Conservation (phyloP, 2,797 vertebrate species). For the Microtus agrestis region DNA sequence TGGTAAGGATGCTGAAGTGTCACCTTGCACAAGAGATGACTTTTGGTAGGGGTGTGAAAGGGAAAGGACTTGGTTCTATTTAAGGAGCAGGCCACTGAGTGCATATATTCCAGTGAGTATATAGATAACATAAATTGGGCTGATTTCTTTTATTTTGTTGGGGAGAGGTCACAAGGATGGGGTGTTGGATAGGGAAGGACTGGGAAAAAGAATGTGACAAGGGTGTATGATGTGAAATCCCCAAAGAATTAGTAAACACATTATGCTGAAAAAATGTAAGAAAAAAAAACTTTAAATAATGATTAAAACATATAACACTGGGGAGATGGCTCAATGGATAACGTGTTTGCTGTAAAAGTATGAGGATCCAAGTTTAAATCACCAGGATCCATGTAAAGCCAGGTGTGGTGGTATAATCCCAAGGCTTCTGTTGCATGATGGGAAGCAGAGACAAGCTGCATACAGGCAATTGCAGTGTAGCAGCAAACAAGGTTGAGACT, state of each 20-base stretch:
- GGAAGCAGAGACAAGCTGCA: neutral
- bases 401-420: neutral
- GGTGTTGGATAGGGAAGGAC: neutral
- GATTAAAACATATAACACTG: neutral
- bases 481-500: neutral
- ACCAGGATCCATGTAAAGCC: neutral
- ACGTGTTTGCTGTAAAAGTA: neutral
- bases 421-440: neutral
- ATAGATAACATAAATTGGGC: neutral
- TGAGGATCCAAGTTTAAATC: neutral
- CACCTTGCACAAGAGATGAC: neutral
- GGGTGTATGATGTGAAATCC: neutral
- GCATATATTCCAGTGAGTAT: neutral
- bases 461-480: neutral
- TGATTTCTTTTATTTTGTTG: neutral
- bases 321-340: neutral
- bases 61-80: neutral
- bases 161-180: neutral
- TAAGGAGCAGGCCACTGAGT: neutral
- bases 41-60: neutral
- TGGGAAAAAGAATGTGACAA: neutral
- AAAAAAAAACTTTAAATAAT: conserved; percentile 16
- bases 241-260: neutral
- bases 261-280: neutral
- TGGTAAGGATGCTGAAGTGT: neutral